Evolutionary conservation across 2,797 vertebrate species (phyloP), one percentile per base, ranked within the genome.

Genomic region (Ctenopoma multispine): DNA sequence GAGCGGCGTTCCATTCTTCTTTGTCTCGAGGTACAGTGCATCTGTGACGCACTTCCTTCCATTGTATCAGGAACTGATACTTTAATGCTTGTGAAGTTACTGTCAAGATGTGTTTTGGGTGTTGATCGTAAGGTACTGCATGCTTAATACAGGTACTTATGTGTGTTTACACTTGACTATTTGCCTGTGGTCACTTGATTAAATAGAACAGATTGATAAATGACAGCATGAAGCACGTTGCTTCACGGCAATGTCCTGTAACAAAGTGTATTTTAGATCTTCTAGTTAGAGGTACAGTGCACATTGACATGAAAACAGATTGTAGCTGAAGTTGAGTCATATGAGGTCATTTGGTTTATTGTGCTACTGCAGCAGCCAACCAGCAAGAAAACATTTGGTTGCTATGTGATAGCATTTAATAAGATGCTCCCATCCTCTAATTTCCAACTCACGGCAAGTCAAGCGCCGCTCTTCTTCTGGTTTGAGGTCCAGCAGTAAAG

Each of bases 31-130:
- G 81, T 79, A 56, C 74, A 56, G 67, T 43, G 49, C 55, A 31
- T 54, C 63, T 62, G 83, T 94, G 94, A 95, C 93, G 92, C 92
- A 94, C 90, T 95, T 95, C 93, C 94, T 94, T 93, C 92, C 93
- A 94, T 94, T 94, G 92, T 93, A 85, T 87, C 92, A 92, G 92
- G 90, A 94, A 92, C 90, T 83, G 81, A 82, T 85, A 80, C 84
- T 84, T 81, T 77, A 61, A 48, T 53, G 79, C 80, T 75, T 62
- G 72, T 81, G 76, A 83, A 77, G 70, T 90, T 88, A 90, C 90
- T 81, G 85, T 89, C 80, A 86, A 72, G 72, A 63, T 56, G 47
- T 54, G 3, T 34, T 1, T 3, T 20, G 53, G 15, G 60, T 71
- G 78, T 41, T 69, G 71, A 79, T 79, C 80, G 72, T 72, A 82